Conservation (phyloP, 2,113 vertebrate genomes). For the Physeter macrocephalus region DNA sequence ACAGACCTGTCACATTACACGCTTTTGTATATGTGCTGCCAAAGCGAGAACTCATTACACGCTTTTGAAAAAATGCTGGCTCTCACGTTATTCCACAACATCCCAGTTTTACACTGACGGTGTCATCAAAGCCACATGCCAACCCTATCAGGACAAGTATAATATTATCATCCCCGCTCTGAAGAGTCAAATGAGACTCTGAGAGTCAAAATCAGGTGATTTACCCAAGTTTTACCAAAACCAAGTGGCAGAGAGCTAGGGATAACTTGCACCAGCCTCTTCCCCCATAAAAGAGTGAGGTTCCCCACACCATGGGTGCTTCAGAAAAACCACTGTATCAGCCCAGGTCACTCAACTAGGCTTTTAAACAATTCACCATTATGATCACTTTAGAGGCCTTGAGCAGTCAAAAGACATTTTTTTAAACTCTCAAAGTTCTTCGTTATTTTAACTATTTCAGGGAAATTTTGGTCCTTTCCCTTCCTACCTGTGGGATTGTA, state of each 20-base stretch:
- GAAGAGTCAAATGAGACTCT: background rate
- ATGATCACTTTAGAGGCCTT: background rate
- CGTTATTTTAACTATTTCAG: background rate
- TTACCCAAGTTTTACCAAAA: background rate
- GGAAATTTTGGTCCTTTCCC: background rate
- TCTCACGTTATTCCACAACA: background rate
- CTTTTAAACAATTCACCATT: background rate
- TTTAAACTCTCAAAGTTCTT: background rate
- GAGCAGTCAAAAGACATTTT: background rate
- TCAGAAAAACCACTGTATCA: rapidly evolving
- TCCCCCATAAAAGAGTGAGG: background rate
- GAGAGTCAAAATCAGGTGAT: background rate
- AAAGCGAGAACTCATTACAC: background rate
- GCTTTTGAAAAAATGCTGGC: too few species aligned
- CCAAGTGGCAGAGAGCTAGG: background rate
- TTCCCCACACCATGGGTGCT: too few species aligned
- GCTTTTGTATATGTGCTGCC: too few species aligned
- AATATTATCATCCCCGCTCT: background rate
- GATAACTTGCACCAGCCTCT: background rate
- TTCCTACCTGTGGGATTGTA: background rate
- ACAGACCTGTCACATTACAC: background rate
- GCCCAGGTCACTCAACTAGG: background rate
- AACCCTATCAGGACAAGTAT: rapidly evolving
- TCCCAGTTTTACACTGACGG: background rate
- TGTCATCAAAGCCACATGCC: background rate